Evolutionary conservation across 2,113 vertebrate species (phyloP).

Genomic region (Onychostoma macrolepis): DNA sequence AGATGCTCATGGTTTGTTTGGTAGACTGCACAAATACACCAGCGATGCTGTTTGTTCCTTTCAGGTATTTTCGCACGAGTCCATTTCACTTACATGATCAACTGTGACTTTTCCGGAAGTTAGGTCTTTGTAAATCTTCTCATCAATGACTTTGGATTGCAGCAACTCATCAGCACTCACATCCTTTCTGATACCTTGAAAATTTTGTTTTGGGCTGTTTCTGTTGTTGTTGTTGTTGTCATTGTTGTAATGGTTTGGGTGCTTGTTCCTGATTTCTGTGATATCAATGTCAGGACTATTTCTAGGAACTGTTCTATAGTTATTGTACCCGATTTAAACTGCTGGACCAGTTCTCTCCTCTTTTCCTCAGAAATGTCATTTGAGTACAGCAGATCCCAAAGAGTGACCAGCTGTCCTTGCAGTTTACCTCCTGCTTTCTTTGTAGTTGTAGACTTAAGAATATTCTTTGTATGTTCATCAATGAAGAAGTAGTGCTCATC

Average conservation of each 20-base stretch:
- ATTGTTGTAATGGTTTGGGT: neutral
- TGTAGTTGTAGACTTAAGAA: too few relatives aligned
- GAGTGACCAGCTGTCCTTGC: too few relatives aligned
- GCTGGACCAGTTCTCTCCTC: neutral
- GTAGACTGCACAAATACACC: neutral
- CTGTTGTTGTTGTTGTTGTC: neutral
- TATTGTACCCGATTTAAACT: neutral
- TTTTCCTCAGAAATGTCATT: neutral
- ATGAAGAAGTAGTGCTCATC: too few relatives aligned
- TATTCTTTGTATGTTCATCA: too few relatives aligned
- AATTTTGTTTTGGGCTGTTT: neutral
- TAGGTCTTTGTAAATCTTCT: too few relatives aligned
- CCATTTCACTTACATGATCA: neutral
- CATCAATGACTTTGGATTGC: too few relatives aligned
- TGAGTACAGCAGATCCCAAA: neutral
- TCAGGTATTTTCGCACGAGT: neutral
- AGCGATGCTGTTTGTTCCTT: neutral
- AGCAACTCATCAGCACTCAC: too few relatives aligned
- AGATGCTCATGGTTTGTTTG: neutral
- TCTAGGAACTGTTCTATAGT: neutral
- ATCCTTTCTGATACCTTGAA: too few relatives aligned
- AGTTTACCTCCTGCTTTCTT: too few relatives aligned
- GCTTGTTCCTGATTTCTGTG: neutral
- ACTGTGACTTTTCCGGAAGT: neutral
- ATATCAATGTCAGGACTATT: neutral